Conservation (phyloP, 2,888 invertebrate genomes). For the Campoletis raptor region DNA sequence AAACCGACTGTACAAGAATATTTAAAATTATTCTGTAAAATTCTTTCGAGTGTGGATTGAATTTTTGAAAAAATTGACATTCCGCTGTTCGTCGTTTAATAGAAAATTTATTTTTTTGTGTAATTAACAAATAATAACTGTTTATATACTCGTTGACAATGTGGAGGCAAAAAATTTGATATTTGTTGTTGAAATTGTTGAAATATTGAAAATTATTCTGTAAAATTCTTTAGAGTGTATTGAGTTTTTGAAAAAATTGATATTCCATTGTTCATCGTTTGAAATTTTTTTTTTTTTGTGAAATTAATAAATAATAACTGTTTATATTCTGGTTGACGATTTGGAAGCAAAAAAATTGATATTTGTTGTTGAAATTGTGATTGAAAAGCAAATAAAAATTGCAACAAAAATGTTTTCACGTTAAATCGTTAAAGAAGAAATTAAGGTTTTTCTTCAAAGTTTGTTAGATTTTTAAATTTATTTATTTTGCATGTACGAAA, state of each 20-base stretch:
- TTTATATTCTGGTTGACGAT: background rate
- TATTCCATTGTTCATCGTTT: background rate
- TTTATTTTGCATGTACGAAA: constrained; percentile 11
- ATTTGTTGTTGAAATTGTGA: background rate
- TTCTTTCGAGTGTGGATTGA: no score
- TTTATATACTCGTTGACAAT: background rate
- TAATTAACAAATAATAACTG: no score
- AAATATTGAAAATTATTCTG: background rate
- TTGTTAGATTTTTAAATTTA: background rate
- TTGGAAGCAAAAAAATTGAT: background rate
- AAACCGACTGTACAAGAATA: background rate
- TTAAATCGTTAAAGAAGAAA: background rate
- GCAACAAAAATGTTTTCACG: background rate
- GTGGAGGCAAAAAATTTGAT: background rate
- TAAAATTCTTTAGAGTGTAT: no score
- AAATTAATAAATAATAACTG: no score
- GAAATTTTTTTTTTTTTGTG: no score
- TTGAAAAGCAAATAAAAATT: no score
- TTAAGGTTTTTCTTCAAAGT: background rate
- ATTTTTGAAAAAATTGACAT: no score
- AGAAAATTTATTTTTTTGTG: no score
- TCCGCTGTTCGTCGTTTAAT: background rate
- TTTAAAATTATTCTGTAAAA: background rate
- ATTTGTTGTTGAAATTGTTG: no score
- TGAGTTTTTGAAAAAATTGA: no score